Conservation (phyloP, 2,113 vertebrate genomes). For the Macquaria ambigua region DNA sequence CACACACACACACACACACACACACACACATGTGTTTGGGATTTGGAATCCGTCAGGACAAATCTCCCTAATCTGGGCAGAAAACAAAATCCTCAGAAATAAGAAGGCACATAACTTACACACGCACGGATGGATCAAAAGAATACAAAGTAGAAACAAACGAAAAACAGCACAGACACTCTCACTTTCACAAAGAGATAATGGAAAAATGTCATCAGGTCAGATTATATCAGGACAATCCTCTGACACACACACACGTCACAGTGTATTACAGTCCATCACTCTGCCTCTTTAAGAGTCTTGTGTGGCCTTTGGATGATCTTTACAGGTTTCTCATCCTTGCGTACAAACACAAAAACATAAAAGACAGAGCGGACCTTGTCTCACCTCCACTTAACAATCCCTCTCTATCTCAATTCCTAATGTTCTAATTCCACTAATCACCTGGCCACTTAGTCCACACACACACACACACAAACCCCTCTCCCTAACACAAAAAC, state of each 20-base stretch:
- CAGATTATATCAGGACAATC: slow-evolving; percentile 84
- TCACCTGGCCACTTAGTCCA: slow-evolving; percentile 74
- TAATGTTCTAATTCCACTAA: slow-evolving; percentile 78
- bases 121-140: slow-evolving; percentile 35
- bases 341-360: slow-evolving; percentile 26
- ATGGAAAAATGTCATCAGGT: slow-evolving; percentile 92
- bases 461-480: slow-evolving; percentile 31
- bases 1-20: slow-evolving; percentile 31
- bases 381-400: slow-evolving; percentile 73
- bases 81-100: slow-evolving; percentile 85
- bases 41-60: slow-evolving; percentile 82
- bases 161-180: slow-evolving; percentile 27
- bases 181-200: slow-evolving; percentile 83
- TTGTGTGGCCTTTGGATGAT: slow-evolving; percentile 27
- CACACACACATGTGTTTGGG: slow-evolving; percentile 56
- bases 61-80: slow-evolving; percentile 83
- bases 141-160: slow-evolving; percentile 51
- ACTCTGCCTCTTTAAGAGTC: slow-evolving; percentile 8
- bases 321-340: slow-evolving; percentile 32
- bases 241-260: slow-evolving; percentile 3
- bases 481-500: slow-evolving; percentile 69
- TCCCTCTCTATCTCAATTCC: slow-evolving; percentile 76
- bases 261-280: slow-evolving; percentile 4
- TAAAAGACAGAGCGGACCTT: slow-evolving; percentile 36
- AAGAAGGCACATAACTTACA: slow-evolving; percentile 56